These are phyloP conservation scores for Muraenolepis orangiensis DNA, from an alignment of 2,797 vertebrate species.

Conservation along the genomic window DNA sequence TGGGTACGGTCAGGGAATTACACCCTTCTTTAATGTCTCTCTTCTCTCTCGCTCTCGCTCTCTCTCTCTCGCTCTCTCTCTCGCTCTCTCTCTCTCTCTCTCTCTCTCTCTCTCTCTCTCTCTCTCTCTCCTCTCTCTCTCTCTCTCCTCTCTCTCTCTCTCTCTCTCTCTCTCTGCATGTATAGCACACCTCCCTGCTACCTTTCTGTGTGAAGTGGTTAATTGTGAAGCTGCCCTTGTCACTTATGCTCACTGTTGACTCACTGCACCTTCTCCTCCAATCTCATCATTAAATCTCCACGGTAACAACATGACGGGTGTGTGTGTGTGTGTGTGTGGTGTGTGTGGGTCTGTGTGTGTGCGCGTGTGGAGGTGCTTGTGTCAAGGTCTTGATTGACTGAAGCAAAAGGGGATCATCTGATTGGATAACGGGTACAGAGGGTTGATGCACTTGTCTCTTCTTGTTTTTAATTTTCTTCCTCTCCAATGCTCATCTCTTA, in stretches of 20 bases:
- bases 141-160: constrained; percentile 1
- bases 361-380: constrained; percentile 15
- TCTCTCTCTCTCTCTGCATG: neutral
- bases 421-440: constrained; percentile 52
- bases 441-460: neutral
- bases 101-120: too few relatives aligned
- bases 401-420: constrained; percentile 50
- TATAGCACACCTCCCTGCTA: too few relatives aligned
- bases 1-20: neutral
- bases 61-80: neutral
- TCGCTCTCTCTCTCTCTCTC: too few relatives aligned
- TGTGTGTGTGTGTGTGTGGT: neutral
- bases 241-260: constrained; percentile 60
- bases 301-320: constrained; percentile 30
- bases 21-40: neutral
- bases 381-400: constrained; percentile 57
- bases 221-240: constrained; percentile 55
- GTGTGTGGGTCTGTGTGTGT: constrained; percentile 5
- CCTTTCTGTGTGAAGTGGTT: constrained; percentile 10
- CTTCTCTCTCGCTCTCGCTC: neutral
- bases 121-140: constrained; percentile 6
- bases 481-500: too few relatives aligned
- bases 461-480: neutral
- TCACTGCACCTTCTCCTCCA: constrained; percentile 16
- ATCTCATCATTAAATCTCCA: constrained; percentile 23